A percentile compares a stretch with the other conserved stretches of the same genome.
Conservation (phyloP, 2,113 vertebrate genomes). For the Centropus unirufus region DNA sequence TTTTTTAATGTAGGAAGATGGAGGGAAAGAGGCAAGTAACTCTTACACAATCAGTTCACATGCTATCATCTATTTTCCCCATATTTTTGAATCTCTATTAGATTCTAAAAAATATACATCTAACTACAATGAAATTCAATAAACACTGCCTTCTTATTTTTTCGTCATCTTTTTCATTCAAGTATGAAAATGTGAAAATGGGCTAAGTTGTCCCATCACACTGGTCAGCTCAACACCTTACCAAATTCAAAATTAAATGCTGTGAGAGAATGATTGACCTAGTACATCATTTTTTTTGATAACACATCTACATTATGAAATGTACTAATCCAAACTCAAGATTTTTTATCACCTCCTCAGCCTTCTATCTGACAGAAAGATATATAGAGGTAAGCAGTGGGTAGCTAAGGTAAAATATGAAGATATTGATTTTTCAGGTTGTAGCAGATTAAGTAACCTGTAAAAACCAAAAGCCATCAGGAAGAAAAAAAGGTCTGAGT, state of each 20-base stretch:
- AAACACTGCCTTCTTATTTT: background rate
- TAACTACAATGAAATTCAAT: background rate
- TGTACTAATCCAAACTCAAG: slow-evolving; percentile 21
- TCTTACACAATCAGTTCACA: background rate
- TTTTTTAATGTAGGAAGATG: background rate
- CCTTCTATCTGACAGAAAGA: slow-evolving; percentile 30
- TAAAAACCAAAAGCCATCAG: slow-evolving; percentile 8
- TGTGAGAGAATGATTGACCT: background rate
- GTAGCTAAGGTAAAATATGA: slow-evolving; percentile 42
- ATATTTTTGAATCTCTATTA: background rate
- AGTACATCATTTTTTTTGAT: background rate
- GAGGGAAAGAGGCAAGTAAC: background rate
- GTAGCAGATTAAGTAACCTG: slow-evolving; percentile 39
- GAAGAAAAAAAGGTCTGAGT: background rate
- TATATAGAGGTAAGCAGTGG: background rate
- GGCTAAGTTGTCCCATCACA: background rate
- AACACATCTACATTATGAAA: slow-evolving; percentile 1
- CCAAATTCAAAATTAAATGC: slow-evolving; percentile 4
- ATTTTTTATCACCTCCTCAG: slow-evolving; percentile 12
- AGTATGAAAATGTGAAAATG: background rate
- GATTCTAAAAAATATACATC: background rate
- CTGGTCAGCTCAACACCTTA: background rate
- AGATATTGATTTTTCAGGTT: slow-evolving; percentile 51
- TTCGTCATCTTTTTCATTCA: background rate
- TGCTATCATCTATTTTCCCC: background rate